Base-by-base conservation (phyloP, 2,797 vertebrate genomes). In the Tangara arthus region DNA sequence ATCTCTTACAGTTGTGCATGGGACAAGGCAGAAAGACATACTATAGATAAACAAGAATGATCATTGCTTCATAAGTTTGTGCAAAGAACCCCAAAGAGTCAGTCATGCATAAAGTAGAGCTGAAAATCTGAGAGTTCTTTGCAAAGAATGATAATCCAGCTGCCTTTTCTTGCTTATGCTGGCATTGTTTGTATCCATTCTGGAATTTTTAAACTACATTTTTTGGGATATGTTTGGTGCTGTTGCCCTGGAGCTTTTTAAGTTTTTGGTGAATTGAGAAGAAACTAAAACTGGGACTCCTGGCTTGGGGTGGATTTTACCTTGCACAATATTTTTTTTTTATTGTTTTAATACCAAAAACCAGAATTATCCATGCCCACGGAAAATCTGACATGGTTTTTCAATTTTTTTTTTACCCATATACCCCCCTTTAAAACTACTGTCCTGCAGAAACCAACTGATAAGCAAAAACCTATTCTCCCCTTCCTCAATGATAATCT, bases 301-400 rank as follows among this genome's bases (percentile, higher is more conserved):
- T 44, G 10, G 6, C 26, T 52, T 89, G 13, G 11, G 41, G 12
- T 52, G 9, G 5, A 50, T 84, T 89, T 92, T 76, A 61, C 7
- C 10, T 34, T 53, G 5, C 23, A 4, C 7, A 64, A 46, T 16
- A n/a, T 12, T 1, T 3, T 39, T 20, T 76, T 76, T 53, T 57
- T 35, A 22, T 5, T 32, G 34, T 86, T 75, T 87, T 71, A 57
- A 16, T 77, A 50, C 9, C 8, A 57, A 60, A 35, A 32, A 4
- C 22, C 4, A 76, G 72, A 63, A 52, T 65, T 35, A 26, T 65
- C 15, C 0, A 0, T 11, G 5, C 0, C 9, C 9, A 26, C 2
- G 5, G 17, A 72, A 28, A 64, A 37, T 37, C 15, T 41, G 11
- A 16, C 2, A 0, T 15, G 55, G 4, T 57, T 35, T 34, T 24